Conservation (phyloP, 2,888 invertebrate genomes). For the Hecatera dysodea region DNA sequence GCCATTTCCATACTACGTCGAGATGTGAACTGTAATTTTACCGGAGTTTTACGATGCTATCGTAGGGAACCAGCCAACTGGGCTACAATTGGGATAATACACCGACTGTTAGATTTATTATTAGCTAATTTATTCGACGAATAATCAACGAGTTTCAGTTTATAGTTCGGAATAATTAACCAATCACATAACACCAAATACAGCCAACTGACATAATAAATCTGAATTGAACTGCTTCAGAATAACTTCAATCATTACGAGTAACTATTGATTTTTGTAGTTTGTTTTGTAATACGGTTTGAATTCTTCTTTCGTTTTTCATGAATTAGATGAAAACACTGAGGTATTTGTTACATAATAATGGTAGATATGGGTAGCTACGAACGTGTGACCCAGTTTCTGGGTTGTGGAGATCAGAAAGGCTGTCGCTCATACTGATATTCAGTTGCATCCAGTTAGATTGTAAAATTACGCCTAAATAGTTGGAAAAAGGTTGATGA, state of each 20-base stretch:
- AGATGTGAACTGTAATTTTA: constrained; percentile 48
- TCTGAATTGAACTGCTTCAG: no score
- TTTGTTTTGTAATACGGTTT: not conserved
- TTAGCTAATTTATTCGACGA: constrained; percentile 35
- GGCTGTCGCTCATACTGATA: not conserved
- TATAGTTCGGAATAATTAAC: constrained; percentile 43
- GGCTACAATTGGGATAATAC: constrained; percentile 27
- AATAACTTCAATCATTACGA: no score
- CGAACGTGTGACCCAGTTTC: not conserved
- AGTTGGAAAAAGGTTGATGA: not conserved
- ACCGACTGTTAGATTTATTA: constrained; percentile 35
- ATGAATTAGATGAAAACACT: constrained; percentile 6
- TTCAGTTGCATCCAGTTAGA: not conserved
- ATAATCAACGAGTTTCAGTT: constrained; percentile 34
- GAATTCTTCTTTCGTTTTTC: not conserved
- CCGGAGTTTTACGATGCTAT: constrained; percentile 47
- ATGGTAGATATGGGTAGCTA: not conserved
- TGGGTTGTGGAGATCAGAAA: not conserved
- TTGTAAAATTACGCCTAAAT: not conserved
- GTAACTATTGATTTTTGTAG: no score
- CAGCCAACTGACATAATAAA: no score
- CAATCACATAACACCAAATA: no score
- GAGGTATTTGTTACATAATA: not conserved
- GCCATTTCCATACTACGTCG: constrained; percentile 28
- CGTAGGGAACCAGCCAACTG: constrained; percentile 50